phyloP scores from a whole-genome alignment of 2,888 invertebrate species.

The Furcula furcula region DNA sequence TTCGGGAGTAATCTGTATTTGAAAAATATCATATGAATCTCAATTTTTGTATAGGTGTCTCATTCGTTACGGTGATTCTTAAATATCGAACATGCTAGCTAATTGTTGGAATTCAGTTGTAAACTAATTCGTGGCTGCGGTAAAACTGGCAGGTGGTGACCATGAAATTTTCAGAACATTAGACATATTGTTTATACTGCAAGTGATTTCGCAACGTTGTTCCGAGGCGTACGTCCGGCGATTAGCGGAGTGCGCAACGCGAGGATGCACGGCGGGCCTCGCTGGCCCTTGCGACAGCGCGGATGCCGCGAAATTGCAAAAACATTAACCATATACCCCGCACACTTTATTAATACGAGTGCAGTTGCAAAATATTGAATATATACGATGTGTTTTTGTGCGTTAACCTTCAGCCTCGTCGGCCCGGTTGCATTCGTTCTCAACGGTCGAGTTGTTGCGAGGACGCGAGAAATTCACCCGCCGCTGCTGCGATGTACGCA shows the following conservation, averaged over 20 bases:
- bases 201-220: slow-evolving; percentile 60
- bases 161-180: slow-evolving; percentile 41
- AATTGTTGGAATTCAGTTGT: no score
- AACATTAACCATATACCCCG: slow-evolving; percentile 56
- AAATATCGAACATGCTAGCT: no score
- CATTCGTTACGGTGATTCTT: no score
- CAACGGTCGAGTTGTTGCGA: slow-evolving; percentile 70
- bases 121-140: slow-evolving; percentile 22
- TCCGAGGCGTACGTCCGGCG: slow-evolving; percentile 74
- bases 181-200: slow-evolving; percentile 36
- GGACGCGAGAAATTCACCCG: slow-evolving; percentile 59
- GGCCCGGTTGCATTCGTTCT: slow-evolving; percentile 73
- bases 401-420: slow-evolving; percentile 71
- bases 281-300: slow-evolving; percentile 73
- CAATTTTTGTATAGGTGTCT: no score
- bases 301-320: slow-evolving; percentile 74
- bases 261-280: slow-evolving; percentile 64
- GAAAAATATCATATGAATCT: no score
- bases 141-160: no score
- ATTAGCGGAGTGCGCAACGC: slow-evolving; percentile 71
- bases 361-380: slow-evolving; percentile 75
- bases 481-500: slow-evolving; percentile 16
- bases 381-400: slow-evolving; percentile 66
- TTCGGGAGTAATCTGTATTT: no score
- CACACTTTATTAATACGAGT: slow-evolving; percentile 72